Evolutionary conservation across 2,113 vertebrate genomes (phyloP), one percentile per base, ranked within the genome.

Genomic region (Xenotilapia caudafasciata): DNA sequence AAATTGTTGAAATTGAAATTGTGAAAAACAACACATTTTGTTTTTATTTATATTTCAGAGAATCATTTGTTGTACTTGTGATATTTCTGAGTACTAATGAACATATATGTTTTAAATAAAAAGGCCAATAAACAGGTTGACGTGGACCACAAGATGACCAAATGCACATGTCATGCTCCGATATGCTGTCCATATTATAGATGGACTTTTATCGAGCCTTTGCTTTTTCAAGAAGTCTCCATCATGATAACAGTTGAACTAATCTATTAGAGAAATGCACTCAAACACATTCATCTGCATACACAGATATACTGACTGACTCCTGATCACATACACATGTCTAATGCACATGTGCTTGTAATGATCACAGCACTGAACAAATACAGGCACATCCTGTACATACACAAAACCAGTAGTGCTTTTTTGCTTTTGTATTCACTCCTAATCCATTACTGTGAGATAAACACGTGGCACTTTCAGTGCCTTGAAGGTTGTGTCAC

Each of bases 321-420:
- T 83, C 35, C 73, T 90, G 91, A 93, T 89, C 84, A 84, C 62
- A 83, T 83, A 40, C 83, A 87, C 86, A 87, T 83, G 73, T 10
- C 77, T 80, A 55, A 85, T 12, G 35, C 70, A 80, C 28, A 53
- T 77, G 75, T 79, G 60, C 19, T 77, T 49, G 7, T 55, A 65
- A 53, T 55, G 26, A 86, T 60, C 47, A 31, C 62, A 79, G 45
- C 47, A 83, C 26, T 31, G 47, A 86, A 83, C 60, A 86, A 23
- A 53, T 58, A 84, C 54, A 65, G 21, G 58, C 23, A 58, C 4
- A 35, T 4, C 15, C n/a, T 6, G 31, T 38, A 21, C 65, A 70
- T 45, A 19, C 6, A 88, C 49, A 86, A 54, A 73, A 45, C 4
- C 21, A 73, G 68, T 45, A 73, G 68, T 73, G 68, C 21, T 73